Base-by-base conservation (phyloP, 2,888 invertebrate species). In the Stenotaenia linearis region DNA sequence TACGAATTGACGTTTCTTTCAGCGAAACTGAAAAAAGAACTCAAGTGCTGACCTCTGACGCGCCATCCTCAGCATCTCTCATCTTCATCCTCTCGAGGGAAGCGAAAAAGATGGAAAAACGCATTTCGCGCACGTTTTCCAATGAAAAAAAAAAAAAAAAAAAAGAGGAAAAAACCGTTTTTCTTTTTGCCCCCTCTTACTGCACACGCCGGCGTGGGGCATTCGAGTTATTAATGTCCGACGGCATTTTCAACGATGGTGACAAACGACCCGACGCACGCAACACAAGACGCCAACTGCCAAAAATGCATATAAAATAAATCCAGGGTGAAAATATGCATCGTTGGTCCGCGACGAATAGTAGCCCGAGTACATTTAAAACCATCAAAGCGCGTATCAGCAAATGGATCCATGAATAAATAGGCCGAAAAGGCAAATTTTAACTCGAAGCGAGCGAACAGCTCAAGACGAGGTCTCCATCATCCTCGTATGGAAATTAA, bases 401-500 rank as follows among this genome's bases (percentile, higher is more conserved):
- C 45, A 18, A 45, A 45, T 45, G 45, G 45, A 45, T 45, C 45
- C 45, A 45, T 45, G 45, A 45, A 45, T 45, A 45, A 45, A 45
- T 45, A 45, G 45, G 45, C 45, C 45, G 45, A 45, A 45, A 45
- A 45, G 45, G 45, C 45, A 45, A 45, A 45, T 45, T 45, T 45
- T 9, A 45, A 45, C 15, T 18, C 45, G 18, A 1, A 45, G 45
- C 15, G 18, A 45, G 45, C 45, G 45, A 45, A 18, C 45, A 45
- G 45, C 45, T 45, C 45, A n/a, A 45, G 45, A 45, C 15, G n/a
- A 9, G 45, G 45, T 45, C 45, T 45, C 45, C 45, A 45, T 45
- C 45, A 45, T 45, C 74, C 30, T 28, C 74, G 15, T 74, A 74
- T 74, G 74, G 74, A 74, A 74, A 74, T 74, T 74, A 74, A 74